phyloP scores from a whole-genome alignment of 2,888 invertebrate genomes.

The Ectemnius continuus region DNA sequence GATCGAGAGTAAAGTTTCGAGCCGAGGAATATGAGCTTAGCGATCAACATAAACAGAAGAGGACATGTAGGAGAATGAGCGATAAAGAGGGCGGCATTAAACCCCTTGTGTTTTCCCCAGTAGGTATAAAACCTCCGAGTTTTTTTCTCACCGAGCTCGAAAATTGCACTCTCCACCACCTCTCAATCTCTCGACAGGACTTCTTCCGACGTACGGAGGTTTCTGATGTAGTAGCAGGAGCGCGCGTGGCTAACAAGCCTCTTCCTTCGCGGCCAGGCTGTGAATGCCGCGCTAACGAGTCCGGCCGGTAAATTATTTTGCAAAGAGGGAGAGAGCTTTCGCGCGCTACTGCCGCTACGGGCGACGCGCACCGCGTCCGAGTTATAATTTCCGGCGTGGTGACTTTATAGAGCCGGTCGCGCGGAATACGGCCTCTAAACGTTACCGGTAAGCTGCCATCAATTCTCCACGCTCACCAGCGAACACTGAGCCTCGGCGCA shows the following conservation, averaged over 20 bases:
- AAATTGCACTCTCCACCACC: constrained; percentile 28
- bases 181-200: neutral
- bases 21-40: neutral
- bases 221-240: constrained; percentile 1
- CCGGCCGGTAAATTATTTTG: constrained; percentile 67
- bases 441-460: constrained; percentile 60
- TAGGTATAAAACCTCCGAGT: neutral
- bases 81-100: constrained; percentile 30
- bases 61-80: neutral
- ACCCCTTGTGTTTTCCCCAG: constrained; percentile 29
- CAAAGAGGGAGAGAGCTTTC: constrained; percentile 55
- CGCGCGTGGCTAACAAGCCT: constrained; percentile 55
- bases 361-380: constrained; percentile 49
- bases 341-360: constrained; percentile 22
- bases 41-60: constrained; percentile 12
- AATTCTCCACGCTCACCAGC: constrained; percentile 44
- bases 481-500: constrained; percentile 6
- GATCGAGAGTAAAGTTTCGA: neutral
- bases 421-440: constrained; percentile 46
- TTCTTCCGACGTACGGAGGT: neutral
- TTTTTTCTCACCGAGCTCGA: constrained; percentile 28
- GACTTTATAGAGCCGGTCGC: constrained; percentile 67
- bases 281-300: constrained; percentile 64
- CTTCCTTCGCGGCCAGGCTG: constrained; percentile 50
- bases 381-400: constrained; percentile 69